Base-by-base conservation (phyloP, 2,113 vertebrate species). In the Cheilinus undulatus region DNA sequence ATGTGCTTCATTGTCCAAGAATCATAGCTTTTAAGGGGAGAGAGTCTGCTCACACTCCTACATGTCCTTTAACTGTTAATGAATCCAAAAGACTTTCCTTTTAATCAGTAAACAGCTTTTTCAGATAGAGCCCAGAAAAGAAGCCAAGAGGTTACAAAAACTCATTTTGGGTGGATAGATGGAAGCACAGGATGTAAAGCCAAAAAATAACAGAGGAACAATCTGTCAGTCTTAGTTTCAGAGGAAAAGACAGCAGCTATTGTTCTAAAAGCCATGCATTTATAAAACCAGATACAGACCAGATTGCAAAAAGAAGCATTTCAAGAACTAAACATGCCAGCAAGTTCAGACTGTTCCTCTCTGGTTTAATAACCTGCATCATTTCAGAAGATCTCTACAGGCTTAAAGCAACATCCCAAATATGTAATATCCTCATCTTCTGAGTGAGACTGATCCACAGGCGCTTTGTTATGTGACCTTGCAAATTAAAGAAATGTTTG, bases 161-260 rank as follows among this genome's bases (percentile, higher is more conserved):
- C 4, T 20, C 14, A 58, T 49, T 17, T 17, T 42, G 40, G 40
- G 40, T 19, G 40, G 38, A 42, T n/a, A 40, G 28, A 14, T 3
- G 6, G 26, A 45, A 30, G 20, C 38, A 43, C 10, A 19, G 11
- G 17, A n/a, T 23, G 17, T 9, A 23, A 32, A 30, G 38, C 27
- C 46, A 49, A 17, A 11, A 34, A 34, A 43, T 23, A n/a, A 30
- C 40, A 11, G 27, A 36, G 27, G 36, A 20, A 48, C n/a, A 38
- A 26, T 17, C 58, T 15, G 53, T 38, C 53, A 30, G 32, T 23
- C 19, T 51, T 11, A 58, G 43, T 52, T 34, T 32, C 40, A 70
- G 61, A 4, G 32, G 3, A 17, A 19, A 5, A 42, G 40, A 17
- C 40, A 42, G 38, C 14, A 42, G 40, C 40, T 42, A 2, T 34